Conservation (phyloP, 2,888 invertebrate species). For the Drosophila affinis region DNA sequence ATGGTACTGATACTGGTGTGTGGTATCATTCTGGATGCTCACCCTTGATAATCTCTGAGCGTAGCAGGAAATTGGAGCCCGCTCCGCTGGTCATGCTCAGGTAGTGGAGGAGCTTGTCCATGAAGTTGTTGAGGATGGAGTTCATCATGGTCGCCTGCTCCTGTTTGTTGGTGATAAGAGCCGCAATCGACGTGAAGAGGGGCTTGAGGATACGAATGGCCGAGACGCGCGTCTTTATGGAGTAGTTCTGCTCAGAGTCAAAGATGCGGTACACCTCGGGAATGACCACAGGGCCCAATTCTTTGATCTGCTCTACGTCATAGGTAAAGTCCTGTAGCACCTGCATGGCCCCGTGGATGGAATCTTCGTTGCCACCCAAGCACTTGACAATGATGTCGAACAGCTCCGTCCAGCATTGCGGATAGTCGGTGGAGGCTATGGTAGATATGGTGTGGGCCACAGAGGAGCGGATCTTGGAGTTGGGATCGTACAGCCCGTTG, state of each 20-base stretch:
- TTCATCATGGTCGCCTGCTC: slow-evolving; percentile 86
- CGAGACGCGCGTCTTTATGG: slow-evolving; percentile 86
- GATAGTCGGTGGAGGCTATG: slow-evolving; percentile 90
- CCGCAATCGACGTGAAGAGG: slow-evolving; percentile 84
- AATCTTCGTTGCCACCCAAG: slow-evolving; percentile 86
- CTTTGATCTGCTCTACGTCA: slow-evolving; percentile 88
- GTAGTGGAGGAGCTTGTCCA: slow-evolving; percentile 86
- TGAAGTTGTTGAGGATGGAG: slow-evolving; percentile 88
- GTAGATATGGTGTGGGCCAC: slow-evolving; percentile 89
- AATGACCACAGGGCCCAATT: slow-evolving; percentile 88
- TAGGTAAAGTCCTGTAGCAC: slow-evolving; percentile 88
- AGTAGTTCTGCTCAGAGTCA: slow-evolving; percentile 85
- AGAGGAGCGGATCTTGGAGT: slow-evolving; percentile 88
- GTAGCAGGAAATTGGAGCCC: slow-evolving; percentile 86
- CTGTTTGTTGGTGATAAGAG: slow-evolving; percentile 84
- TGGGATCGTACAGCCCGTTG: slow-evolving; percentile 87
- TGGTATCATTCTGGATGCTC: slow-evolving; percentile 21
- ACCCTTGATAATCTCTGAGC: slow-evolving; percentile 87
- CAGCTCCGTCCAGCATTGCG: slow-evolving; percentile 88
- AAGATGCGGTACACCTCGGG: slow-evolving; percentile 89
- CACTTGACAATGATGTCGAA: slow-evolving; percentile 88
- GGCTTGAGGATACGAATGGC: slow-evolving; percentile 88
- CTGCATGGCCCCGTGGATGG: slow-evolving; percentile 89
- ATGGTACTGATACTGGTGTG: neutral
- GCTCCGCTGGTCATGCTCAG: slow-evolving; percentile 85